Conservation (phyloP, 2,113 vertebrate genomes). For the Prolemur simus region DNA sequence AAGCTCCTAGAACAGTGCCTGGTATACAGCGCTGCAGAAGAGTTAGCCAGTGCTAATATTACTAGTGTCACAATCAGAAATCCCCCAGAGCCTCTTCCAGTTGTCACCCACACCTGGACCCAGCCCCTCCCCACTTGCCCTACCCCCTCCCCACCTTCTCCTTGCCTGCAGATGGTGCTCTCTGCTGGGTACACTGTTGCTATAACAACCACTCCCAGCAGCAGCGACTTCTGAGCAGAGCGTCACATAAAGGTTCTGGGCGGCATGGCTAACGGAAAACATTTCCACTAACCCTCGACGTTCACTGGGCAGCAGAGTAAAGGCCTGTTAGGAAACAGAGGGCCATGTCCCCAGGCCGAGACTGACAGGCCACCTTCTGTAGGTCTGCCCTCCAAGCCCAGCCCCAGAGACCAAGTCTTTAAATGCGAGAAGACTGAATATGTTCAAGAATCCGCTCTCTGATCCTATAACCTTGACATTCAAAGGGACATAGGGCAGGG, state of each 20-base stretch:
- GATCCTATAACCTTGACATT: not conserved
- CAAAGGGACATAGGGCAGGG: not conserved
- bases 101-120: not conserved
- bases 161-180: slow-evolving; percentile 7
- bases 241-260: not conserved
- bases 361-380: not conserved
- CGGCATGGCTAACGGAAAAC: not conserved
- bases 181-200: slow-evolving; percentile 43
- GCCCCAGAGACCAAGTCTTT: not conserved
- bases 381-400: not conserved
- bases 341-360: too few relatives aligned
- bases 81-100: not conserved
- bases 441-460: not conserved
- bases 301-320: not conserved
- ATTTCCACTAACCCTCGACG: not conserved
- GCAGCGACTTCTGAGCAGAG: not conserved
- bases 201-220: slow-evolving; percentile 56
- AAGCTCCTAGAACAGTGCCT: not conserved
- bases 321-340: not conserved
- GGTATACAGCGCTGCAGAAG: not conserved
- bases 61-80: not conserved
- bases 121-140: not conserved
- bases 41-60: not conserved
- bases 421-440: not conserved
- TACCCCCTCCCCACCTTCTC: not conserved